Percentiles rank a stretch among this genome's conserved stretches.
phyloP scores from a whole-genome alignment of 2,888 invertebrate species.

The Rhodophaea formosa region DNA sequence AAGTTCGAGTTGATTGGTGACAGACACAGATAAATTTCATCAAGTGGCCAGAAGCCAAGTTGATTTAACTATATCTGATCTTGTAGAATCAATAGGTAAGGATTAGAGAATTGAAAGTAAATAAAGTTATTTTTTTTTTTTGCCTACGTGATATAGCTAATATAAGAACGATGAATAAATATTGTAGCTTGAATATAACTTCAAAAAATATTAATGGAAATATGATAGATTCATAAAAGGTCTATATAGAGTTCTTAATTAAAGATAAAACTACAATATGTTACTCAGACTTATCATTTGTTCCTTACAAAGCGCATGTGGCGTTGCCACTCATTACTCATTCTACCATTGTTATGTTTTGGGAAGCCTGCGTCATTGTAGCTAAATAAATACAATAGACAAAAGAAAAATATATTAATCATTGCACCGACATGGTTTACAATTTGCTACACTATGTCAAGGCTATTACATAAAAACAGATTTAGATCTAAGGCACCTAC shows the following conservation, averaged over 20 bases:
- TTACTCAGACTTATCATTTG: background rate
- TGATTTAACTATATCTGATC: too few species aligned
- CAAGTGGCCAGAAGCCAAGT: too few species aligned
- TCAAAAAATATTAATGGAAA: too few species aligned
- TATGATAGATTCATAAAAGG: too few species aligned
- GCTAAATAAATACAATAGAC: constrained; percentile 14
- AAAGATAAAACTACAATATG: background rate
- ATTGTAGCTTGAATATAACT: too few species aligned
- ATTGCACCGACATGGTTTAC: constrained; percentile 13
- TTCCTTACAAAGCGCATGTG: constrained; percentile 1
- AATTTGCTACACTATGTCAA: constrained; percentile 17
- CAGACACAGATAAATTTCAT: too few species aligned
- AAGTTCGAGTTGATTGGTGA: too few species aligned
- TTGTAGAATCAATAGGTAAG: too few species aligned
- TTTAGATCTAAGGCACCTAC: background rate
- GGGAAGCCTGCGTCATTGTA: constrained; percentile 16
- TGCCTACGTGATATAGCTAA: too few species aligned
- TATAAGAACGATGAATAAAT: too few species aligned
- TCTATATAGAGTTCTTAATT: background rate
- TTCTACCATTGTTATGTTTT: constrained; percentile 16
- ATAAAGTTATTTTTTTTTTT: too few species aligned
- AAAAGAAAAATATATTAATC: constrained; percentile 18
- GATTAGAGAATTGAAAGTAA: too few species aligned
- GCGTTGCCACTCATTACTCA: constrained; percentile 13
- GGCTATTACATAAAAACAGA: constrained; percentile 6